These are phyloP conservation scores for Miltochrista miniata DNA, from an alignment of 2,888 invertebrate species.

Conservation along the genomic window DNA sequence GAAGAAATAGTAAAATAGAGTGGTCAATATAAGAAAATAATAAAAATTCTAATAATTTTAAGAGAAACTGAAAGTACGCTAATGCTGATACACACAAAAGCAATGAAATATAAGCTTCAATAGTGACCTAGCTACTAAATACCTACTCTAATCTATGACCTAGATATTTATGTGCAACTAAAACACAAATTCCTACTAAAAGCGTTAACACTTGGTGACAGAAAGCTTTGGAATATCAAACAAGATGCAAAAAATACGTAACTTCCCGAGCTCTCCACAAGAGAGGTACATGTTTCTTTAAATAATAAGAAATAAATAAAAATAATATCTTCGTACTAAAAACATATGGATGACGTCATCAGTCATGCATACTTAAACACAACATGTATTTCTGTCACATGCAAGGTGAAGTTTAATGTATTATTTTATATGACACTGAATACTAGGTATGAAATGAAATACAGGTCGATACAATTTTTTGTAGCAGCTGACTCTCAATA, in stretches of 20 bases:
- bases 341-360: slow-evolving; percentile 53
- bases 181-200: slow-evolving; percentile 47
- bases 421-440: slow-evolving; percentile 18
- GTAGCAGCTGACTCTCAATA: slow-evolving; percentile 22
- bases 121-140: slow-evolving; percentile 25
- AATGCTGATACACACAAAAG: slow-evolving; percentile 28
- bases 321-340: slow-evolving; percentile 42
- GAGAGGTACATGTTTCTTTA: slow-evolving; percentile 64
- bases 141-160: slow-evolving; percentile 14
- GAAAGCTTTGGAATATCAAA: slow-evolving; percentile 61
- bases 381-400: slow-evolving; percentile 74
- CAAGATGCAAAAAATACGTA: slow-evolving; percentile 48
- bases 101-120: slow-evolving; percentile 21
- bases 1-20: too few species aligned
- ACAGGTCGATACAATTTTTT: slow-evolving; percentile 23
- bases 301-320: slow-evolving; percentile 52
- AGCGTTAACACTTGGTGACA: slow-evolving; percentile 68
- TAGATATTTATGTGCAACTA: slow-evolving; percentile 53
- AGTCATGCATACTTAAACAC: slow-evolving; percentile 68
- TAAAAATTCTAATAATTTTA: neutral
- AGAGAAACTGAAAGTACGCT: slow-evolving; percentile 33
- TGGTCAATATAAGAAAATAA: neutral
- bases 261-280: slow-evolving; percentile 83
- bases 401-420: slow-evolving; percentile 44
- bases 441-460: slow-evolving; percentile 32